phyloP scores from a whole-genome alignment of 2,888 invertebrate species.

The Watsonalla binaria region DNA sequence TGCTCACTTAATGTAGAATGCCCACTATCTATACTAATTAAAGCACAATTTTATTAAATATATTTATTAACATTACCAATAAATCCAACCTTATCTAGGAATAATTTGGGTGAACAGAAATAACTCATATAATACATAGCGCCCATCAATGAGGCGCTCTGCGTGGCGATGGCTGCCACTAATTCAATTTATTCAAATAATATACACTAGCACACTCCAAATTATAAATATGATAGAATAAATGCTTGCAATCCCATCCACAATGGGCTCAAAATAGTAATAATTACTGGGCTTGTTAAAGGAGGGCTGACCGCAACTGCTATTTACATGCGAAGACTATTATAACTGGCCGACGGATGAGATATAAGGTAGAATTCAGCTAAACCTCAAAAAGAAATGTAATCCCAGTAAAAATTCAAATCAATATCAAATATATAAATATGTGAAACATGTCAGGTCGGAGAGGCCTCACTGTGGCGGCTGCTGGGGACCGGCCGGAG shows the following conservation, averaged over 20 bases:
- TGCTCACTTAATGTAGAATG: too few relatives aligned
- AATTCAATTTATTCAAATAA: constrained; percentile 1
- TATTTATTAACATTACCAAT: constrained; percentile 60
- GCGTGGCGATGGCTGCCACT: not conserved
- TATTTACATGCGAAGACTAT: not conserved
- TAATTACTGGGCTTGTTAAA: not conserved
- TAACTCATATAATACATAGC: constrained; percentile 13
- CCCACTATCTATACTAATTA: not conserved
- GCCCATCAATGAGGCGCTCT: not conserved
- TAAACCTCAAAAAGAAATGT: too few relatives aligned
- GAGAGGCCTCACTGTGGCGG: constrained; percentile 39
- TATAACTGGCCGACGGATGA: not conserved
- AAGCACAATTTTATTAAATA: constrained; percentile 20
- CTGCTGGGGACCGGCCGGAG: constrained; percentile 38
- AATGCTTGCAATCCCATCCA: constrained; percentile 16
- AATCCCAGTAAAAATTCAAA: too few relatives aligned
- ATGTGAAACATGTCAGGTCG: not conserved
- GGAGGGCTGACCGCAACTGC: not conserved
- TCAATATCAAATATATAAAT: too few relatives aligned
- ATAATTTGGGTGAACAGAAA: constrained; percentile 32
- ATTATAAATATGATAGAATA: constrained; percentile 11
- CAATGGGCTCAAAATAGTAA: not conserved
- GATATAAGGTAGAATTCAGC: too few relatives aligned
- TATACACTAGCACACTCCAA: constrained; percentile 5
- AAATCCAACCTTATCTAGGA: constrained; percentile 44